Evolutionary conservation across 2,888 invertebrate genomes (phyloP), one percentile per base, ranked within the genome.

Genomic region (Drosophila lutescens): DNA sequence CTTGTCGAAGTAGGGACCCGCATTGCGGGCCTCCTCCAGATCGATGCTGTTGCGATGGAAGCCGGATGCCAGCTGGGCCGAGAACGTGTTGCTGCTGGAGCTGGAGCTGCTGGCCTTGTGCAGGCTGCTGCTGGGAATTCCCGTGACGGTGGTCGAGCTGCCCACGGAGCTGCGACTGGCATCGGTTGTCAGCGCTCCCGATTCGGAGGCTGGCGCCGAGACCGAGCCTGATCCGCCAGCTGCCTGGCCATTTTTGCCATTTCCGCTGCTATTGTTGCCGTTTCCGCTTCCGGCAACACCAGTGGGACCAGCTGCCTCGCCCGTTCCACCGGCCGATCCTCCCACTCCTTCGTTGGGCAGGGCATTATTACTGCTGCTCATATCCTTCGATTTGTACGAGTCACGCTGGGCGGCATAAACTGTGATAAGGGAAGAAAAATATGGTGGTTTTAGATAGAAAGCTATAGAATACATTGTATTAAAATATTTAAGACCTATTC

Each of bases 1-100:
- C 86, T 94, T 93, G 91, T 96, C 96, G 91, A 96, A 96, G 91
- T 95, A 95, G 15, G 96, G 96, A n/a, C 95, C 95, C 68, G 93
- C 93, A 74, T 94, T 93, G 46, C 94, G 93, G 50, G 94, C 93
- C 46, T 94, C 93, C 56, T 91, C 89, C 71, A 89, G 81, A 63
- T 92, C 92, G 73, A 92, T 89, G 74, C 86, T 84, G 63, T 91
- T 91, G 47, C 91, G 90, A 83, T 86, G 85, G 65, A 86, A 72
- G 66, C 83, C 81, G 76, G 83, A 80, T 49, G 60, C 60, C 12
- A 67, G 65, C 54, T 74, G 68, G 8, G 82, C 76, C 36, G 78
- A 53, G 43, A 79, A 80, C 53, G 76, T 66, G 68, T 73, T 76
- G 62, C 59, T 61, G 62, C 57, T 67, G 67, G 65, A 66, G 23